Conservation (phyloP, 2,888 invertebrate genomes). For the Epicampocera succincta region DNA sequence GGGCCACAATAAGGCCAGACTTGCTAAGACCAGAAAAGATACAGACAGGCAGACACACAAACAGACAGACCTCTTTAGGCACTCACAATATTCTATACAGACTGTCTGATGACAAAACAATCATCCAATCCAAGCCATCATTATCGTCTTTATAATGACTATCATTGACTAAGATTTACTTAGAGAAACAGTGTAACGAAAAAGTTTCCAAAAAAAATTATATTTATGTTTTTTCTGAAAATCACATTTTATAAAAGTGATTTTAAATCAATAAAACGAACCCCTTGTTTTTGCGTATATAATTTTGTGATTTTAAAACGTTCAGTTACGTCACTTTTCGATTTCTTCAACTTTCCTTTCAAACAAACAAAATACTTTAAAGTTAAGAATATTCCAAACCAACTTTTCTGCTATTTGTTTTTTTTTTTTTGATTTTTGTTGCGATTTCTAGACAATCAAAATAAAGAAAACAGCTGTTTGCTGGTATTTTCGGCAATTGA, state of each 20-base stretch:
- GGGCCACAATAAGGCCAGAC: conserved; percentile 40
- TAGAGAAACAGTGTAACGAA: conserved; percentile 14
- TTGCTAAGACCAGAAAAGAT: conserved; percentile 30
- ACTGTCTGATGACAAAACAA: conserved; percentile 62
- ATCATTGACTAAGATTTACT: not conserved
- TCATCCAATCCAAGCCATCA: conserved; percentile 25
- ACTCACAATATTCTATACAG: conserved; percentile 41
- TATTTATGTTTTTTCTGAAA: not conserved
- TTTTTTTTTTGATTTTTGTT: no score
- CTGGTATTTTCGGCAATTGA: no score
- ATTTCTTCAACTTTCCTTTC: no score
- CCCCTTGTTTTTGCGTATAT: no score
- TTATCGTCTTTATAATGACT: conserved; percentile 17
- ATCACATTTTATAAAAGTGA: not conserved
- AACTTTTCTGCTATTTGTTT: no score
- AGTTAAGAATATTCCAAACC: no score
- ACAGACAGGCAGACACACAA: conserved; percentile 19
- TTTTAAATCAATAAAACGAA: no score
- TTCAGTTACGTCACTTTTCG: no score
- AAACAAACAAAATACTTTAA: no score
- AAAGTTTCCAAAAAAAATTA: not conserved
- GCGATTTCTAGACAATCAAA: no score
- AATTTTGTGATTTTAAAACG: no score
- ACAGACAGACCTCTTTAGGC: conserved; percentile 30
- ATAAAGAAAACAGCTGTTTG: no score